These are phyloP conservation scores for Lasiommata megera DNA, from an alignment of 2,888 invertebrate species.

Conservation along the genomic window DNA sequence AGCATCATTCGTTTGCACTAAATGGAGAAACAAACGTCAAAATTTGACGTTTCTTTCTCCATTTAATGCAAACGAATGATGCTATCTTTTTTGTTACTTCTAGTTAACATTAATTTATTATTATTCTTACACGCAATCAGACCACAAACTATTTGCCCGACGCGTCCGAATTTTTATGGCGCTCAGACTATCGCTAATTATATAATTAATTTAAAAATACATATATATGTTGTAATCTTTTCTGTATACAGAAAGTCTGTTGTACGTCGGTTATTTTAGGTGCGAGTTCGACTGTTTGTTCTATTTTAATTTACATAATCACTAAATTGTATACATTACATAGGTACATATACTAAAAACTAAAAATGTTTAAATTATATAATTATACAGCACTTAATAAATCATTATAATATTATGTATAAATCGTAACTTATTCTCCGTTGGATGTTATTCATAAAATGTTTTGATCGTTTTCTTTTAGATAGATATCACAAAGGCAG, in stretches of 20 bases:
- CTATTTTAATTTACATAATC: conserved; percentile 23
- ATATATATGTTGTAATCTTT: too few species aligned
- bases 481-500: conserved; percentile 11
- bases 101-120: too few species aligned
- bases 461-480: conserved; percentile 8
- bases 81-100: too few species aligned
- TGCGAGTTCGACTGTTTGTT: conserved; percentile 23
- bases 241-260: conserved; percentile 2
- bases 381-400: conserved; percentile 57
- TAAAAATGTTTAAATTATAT: conserved; percentile 40
- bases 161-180: too few species aligned
- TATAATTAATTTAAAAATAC: too few species aligned
- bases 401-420: conserved; percentile 16
- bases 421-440: conserved; percentile 16
- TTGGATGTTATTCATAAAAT: conserved; percentile 4
- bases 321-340: conserved; percentile 24
- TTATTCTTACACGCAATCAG: too few species aligned
- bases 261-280: conserved; percentile 23
- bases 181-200: too few species aligned
- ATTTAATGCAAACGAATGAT: too few species aligned
- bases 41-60: too few species aligned
- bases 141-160: too few species aligned
- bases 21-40: too few species aligned
- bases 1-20: too few species aligned
- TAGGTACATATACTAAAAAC: conserved; percentile 19